Conservation (phyloP, 2,113 vertebrate species). For the Thinocorus orbignyianus region DNA sequence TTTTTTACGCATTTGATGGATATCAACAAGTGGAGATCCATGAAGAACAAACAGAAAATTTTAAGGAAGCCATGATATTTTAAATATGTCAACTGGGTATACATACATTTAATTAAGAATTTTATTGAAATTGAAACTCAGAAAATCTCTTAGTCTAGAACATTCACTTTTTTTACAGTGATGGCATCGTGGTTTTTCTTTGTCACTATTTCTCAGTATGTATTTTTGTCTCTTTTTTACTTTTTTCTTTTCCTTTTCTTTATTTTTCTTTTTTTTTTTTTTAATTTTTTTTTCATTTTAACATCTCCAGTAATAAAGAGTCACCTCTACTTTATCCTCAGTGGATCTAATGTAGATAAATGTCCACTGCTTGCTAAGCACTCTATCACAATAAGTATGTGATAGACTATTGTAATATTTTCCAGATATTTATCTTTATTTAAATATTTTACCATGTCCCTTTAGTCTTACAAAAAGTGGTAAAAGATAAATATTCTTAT, state of each 20-base stretch:
- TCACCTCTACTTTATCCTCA: not conserved
- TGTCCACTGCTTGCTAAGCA: not conserved
- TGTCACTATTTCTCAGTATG: not conserved
- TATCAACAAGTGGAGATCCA: not conserved
- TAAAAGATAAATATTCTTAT: not conserved
- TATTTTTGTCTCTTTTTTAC: not conserved
- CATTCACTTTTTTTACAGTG: not conserved
- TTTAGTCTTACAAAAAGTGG: not conserved
- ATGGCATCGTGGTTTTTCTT: rapidly evolving
- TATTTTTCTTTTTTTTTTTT: not conserved
- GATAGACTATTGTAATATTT: not conserved
- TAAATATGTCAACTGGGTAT: not conserved
- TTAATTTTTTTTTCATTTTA: not conserved
- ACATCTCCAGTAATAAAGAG: not conserved
- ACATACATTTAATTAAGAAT: not conserved
- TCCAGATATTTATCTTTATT: not conserved
- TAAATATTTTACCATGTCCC: not conserved
- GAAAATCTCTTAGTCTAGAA: not conserved
- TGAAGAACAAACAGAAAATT: not conserved
- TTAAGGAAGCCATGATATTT: not conserved
- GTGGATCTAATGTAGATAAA: not conserved
- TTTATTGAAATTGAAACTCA: not conserved
- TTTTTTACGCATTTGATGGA: not conserved
- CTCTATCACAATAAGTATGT: not conserved
- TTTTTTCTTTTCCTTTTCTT: not conserved